Evolutionary conservation across 1,140 invertebrate genomes (phyloP), one percentile per base, ranked within the genome.

Genomic region (Apocrypta bakeri): DNA sequence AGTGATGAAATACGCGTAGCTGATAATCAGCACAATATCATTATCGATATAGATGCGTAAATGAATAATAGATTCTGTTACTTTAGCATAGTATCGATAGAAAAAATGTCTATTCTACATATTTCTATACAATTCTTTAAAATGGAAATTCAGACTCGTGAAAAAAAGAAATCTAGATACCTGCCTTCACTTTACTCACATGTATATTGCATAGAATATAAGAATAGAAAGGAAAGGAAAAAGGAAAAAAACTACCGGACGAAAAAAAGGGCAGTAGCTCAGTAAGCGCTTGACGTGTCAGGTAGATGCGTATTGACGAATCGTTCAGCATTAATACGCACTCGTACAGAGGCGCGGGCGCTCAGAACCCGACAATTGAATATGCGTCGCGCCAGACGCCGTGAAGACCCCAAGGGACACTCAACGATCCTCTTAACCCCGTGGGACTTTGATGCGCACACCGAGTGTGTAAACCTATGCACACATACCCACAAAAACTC

Each of bases 371-470:
- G 25, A 37, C 37, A 66, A 71, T 79, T 66, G 77, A 71, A 71
- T 69, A 29, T 29, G 29, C 48, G 48, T 56, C 48, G 61, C 25
- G 72, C 40, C 27, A 37, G 40, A 64, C 37, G 24, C 48, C 21
- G 33, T 17, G 48, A 56, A 68, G 31, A 64, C 42, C 71, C 69
- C 11, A 79, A 68, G 37, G 71, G 77, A 56, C 71, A 74, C 56
- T 48, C 84, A 87, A 74, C 82, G 56, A 63, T 75, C 56, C 72
- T 69, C 85, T 87, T 81, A 86, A 89, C 79, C 86, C 87, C 88
- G 87, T 89, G 87, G 85, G 87, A 90, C 86, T 87, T 81, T 85
- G 29, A 37, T 31, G 66, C 48, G 21, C 27, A 33, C 21, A 40
- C 37, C 27, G 37, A 3, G 86, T 63, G 77, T 11, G 63, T 29